Percentiles rank a stretch among this genome's conserved stretches.
phyloP scores from a whole-genome alignment of 2,888 invertebrate genomes.

The Thelaira solivaga region DNA sequence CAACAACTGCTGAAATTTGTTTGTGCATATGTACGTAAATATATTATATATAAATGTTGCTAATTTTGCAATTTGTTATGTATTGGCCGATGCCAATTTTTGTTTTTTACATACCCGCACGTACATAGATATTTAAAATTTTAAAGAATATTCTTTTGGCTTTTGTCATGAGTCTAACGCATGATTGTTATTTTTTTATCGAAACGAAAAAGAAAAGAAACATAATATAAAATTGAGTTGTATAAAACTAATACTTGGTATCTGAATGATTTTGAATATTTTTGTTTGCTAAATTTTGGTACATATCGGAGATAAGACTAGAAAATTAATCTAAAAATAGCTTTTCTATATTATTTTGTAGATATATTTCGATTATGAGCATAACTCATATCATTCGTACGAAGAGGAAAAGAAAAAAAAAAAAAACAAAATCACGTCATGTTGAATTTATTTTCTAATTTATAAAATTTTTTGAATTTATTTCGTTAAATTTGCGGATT shows the following conservation, averaged over 20 bases:
- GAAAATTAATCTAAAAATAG: slow-evolving; percentile 46
- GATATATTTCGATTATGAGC: slow-evolving; percentile 30
- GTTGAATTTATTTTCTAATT: slow-evolving; percentile 3
- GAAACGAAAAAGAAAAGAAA: not conserved
- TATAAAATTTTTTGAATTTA: not conserved
- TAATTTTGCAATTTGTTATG: too few relatives aligned
- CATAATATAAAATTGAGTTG: not conserved
- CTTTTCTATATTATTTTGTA: slow-evolving; percentile 16
- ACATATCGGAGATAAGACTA: not conserved
- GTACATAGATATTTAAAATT: not conserved
- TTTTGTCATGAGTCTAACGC: slow-evolving; percentile 47
- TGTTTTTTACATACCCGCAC: not conserved
- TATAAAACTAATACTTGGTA: not conserved
- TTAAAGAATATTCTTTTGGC: not conserved
- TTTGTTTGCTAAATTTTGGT: not conserved
- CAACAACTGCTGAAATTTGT: too few relatives aligned
- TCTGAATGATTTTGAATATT: not conserved
- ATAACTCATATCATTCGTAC: slow-evolving; percentile 39
- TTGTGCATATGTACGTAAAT: too few relatives aligned
- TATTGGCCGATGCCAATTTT: slow-evolving; percentile 35
- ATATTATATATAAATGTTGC: too few relatives aligned
- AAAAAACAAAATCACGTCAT: slow-evolving; percentile 2
- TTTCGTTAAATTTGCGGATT: not conserved
- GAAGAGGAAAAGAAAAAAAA: not conserved
- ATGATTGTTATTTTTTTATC: slow-evolving; percentile 64